Conservation (phyloP, 2,113 vertebrate genomes). For the Geococcyx californianus region DNA sequence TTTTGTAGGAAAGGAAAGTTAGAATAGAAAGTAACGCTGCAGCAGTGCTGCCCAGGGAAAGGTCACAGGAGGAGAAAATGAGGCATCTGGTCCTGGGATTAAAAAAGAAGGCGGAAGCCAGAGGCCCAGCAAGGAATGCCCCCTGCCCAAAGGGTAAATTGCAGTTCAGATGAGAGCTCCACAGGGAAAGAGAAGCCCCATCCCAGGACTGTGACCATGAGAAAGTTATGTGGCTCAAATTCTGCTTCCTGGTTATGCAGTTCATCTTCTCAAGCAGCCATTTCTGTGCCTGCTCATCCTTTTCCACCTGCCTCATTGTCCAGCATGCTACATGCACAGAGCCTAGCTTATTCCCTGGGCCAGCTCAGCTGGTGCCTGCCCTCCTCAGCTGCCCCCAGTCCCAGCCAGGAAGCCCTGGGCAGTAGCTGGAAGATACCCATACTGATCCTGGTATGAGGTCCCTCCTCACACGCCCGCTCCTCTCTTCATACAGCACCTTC, state of each 20-base stretch:
- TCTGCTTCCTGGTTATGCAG: not conserved
- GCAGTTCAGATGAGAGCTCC: not conserved
- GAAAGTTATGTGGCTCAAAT: not conserved
- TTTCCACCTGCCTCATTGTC: not conserved
- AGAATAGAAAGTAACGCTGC: not conserved
- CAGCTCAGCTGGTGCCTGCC: not conserved
- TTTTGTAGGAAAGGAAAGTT: not conserved
- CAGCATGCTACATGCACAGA: not conserved
- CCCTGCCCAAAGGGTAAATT: not conserved
- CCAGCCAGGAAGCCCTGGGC: not conserved
- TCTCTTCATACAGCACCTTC: not conserved
- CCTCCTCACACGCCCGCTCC: rapidly evolving
- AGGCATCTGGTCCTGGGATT: not conserved
- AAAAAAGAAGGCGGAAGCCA: not conserved
- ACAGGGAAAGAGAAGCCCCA: not conserved
- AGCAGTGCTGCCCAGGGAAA: not conserved
- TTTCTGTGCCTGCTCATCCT: not conserved
- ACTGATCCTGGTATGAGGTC: not conserved
- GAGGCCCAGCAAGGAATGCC: not conserved
- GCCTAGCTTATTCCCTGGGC: not conserved
- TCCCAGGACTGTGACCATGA: not conserved
- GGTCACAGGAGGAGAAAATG: not conserved
- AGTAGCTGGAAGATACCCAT: not conserved
- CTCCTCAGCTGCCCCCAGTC: not conserved
- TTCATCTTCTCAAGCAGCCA: not conserved